Percentiles rank a stretch among this genome's conserved stretches.
Evolutionary conservation across 2,888 invertebrate species (phyloP).

Genomic region (Trisateles emortualis): DNA sequence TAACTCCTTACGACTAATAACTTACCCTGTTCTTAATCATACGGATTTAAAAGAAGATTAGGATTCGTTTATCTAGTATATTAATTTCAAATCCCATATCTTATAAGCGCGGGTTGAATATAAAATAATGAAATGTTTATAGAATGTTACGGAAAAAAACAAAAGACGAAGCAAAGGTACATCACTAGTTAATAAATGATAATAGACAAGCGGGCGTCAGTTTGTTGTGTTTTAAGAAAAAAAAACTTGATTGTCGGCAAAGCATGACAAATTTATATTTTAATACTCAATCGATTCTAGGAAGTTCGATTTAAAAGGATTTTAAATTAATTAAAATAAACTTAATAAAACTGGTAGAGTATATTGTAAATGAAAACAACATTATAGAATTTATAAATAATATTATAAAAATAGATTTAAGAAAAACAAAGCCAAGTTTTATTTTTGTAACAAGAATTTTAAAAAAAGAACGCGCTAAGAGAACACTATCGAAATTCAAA

Average conservation of each 20-base stretch:
- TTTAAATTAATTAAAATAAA: slow-evolving; percentile 26
- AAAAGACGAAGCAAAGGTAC: neutral
- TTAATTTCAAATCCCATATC: too few relatives aligned
- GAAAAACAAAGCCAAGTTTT: neutral
- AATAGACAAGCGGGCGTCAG: neutral
- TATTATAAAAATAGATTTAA: neutral
- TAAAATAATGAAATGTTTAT: too few relatives aligned
- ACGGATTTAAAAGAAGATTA: too few relatives aligned
- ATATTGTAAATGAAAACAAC: neutral
- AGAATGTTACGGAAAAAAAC: neutral
- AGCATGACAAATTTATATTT: slow-evolving; percentile 26
- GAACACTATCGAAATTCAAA: too few relatives aligned
- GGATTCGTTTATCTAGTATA: too few relatives aligned
- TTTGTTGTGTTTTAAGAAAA: slow-evolving; percentile 4
- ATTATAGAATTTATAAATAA: neutral
- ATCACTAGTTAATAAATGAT: slow-evolving; percentile 1
- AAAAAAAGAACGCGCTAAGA: too few relatives aligned
- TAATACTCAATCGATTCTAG: slow-evolving; percentile 18
- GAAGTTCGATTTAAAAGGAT: slow-evolving; percentile 24
- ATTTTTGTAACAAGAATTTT: neutral
- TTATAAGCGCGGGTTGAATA: too few relatives aligned
- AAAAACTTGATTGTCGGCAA: slow-evolving; percentile 8
- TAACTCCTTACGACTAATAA: too few relatives aligned
- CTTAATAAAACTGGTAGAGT: slow-evolving; percentile 12
- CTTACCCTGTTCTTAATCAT: too few relatives aligned